Evolutionary conservation across 2,888 invertebrate genomes (phyloP).

Genomic region (Chydorus sphaericus): DNA sequence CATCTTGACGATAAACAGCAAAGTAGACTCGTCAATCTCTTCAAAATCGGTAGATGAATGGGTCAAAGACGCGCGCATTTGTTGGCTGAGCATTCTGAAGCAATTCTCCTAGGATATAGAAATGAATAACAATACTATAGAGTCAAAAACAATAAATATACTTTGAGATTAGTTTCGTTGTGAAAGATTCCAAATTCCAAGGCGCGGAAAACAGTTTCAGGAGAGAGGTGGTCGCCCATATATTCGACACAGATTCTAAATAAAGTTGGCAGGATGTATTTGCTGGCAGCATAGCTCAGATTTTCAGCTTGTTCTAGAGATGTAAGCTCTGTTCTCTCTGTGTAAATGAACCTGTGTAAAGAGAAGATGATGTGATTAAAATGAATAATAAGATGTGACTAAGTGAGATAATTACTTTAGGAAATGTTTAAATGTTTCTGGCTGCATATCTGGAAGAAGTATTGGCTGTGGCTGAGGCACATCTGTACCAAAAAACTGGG

Average conservation of each 20-base stretch:
- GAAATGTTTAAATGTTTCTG: constrained; percentile 67
- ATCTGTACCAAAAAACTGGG: constrained; percentile 74
- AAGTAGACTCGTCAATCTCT: constrained; percentile 57
- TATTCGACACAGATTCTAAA: constrained; percentile 69
- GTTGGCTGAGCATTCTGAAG: too few relatives aligned
- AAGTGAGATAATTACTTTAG: constrained; percentile 42
- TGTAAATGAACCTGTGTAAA: constrained; percentile 57
- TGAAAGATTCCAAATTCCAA: constrained; percentile 74
- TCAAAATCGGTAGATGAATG: constrained; percentile 61
- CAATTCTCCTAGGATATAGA: too few relatives aligned
- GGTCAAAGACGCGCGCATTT: too few relatives aligned
- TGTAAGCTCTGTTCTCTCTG: constrained; percentile 59
- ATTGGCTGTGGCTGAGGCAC: constrained; percentile 49
- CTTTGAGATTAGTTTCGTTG: constrained; percentile 65
- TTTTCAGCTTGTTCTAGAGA: constrained; percentile 78
- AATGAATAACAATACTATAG: too few relatives aligned
- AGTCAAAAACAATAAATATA: too few relatives aligned
- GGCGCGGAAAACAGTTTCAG: constrained; percentile 66
- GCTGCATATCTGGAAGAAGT: constrained; percentile 66
- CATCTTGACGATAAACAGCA: constrained; percentile 57
- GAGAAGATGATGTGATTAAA: constrained; percentile 1
- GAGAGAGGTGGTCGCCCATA: constrained; percentile 63
- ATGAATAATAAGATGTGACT: background rate
- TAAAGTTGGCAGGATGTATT: constrained; percentile 69
- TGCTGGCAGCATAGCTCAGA: constrained; percentile 72